Evolutionary conservation across 2,113 vertebrate genomes (phyloP).

Genomic region (Myodes glareolus): DNA sequence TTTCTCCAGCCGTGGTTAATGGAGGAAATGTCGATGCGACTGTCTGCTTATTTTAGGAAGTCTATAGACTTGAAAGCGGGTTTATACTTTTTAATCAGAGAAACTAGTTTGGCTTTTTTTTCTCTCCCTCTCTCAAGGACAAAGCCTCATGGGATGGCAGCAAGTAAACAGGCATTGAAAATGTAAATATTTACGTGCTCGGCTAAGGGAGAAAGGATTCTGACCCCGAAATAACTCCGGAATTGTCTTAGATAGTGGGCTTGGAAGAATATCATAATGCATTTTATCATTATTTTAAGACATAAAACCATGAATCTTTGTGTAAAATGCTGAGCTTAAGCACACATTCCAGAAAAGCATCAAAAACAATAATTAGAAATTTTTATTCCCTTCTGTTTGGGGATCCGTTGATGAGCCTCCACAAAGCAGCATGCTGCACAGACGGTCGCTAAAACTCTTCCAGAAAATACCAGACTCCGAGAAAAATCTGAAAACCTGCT

Average conservation of each 20-base stretch:
- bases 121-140: neutral
- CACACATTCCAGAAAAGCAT: conserved; percentile 34
- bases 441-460: conserved; percentile 60
- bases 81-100: conserved; percentile 4
- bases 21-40: neutral
- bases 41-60: neutral
- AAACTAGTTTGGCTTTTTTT: neutral
- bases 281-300: conserved; percentile 14
- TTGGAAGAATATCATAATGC: neutral
- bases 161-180: neutral
- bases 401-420: conserved; percentile 63
- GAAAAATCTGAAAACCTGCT: conserved; percentile 62
- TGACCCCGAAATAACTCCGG: neutral
- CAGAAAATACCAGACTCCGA: conserved; percentile 58
- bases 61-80: neutral
- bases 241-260: neutral
- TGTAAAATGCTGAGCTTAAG: neutral
- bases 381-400: conserved; percentile 67
- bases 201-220: neutral
- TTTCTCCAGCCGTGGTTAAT: neutral
- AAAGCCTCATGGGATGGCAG: neutral
- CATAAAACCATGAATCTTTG: conserved; percentile 1
- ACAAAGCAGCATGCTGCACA: conserved; percentile 70
- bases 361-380: conserved; percentile 71
- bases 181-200: neutral